Evolutionary conservation across 2,113 vertebrate genomes (phyloP).

Genomic region (Myotis davidii): DNA sequence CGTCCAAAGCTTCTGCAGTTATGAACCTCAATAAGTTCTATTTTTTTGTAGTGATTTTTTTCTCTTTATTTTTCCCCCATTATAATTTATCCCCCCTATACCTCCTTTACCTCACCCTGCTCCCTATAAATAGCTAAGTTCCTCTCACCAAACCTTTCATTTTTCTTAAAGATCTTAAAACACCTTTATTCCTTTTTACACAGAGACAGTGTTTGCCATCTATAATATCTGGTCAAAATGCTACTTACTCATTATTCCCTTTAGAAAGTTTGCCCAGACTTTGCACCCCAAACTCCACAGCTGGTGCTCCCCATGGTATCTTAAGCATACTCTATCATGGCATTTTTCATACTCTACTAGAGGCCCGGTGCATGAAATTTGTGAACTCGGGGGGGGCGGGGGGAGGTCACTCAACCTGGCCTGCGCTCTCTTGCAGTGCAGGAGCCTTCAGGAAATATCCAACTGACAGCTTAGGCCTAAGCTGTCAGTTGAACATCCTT

Average conservation of each 20-base stretch:
- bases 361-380: too few species aligned
- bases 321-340: not conserved
- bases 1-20: not conserved
- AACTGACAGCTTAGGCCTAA: too few species aligned
- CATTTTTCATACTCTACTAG: not conserved
- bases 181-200: not conserved
- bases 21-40: not conserved
- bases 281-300: too few species aligned
- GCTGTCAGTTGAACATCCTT: too few species aligned
- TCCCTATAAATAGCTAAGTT: not conserved
- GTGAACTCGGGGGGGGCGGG: too few species aligned
- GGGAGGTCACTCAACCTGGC: too few species aligned
- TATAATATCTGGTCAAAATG: not conserved
- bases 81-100: not conserved
- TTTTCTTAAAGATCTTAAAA: not conserved
- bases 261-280: not conserved
- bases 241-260: not conserved
- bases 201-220: not conserved
- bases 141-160: not conserved
- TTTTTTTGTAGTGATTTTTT: not conserved
- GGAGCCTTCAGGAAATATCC: too few species aligned
- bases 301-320: not conserved
- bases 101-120: not conserved
- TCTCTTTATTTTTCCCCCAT: not conserved
- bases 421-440: too few species aligned